These are phyloP conservation scores for Clivina fossor DNA, from an alignment of 2,888 invertebrate genomes.

Conservation along the genomic window DNA sequence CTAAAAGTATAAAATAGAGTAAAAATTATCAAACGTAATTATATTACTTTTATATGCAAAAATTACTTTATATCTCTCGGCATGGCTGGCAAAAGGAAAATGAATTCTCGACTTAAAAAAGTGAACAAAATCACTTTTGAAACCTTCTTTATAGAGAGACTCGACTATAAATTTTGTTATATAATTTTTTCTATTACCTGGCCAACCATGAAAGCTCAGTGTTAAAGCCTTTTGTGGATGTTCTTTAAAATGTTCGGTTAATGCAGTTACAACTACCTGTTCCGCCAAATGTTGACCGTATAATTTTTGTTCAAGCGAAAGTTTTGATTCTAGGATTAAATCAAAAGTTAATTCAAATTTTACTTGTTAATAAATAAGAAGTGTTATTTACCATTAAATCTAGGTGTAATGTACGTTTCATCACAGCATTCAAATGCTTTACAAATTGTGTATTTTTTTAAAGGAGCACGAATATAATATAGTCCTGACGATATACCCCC, in stretches of 20 bases:
- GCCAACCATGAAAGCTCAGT: constrained; percentile 91
- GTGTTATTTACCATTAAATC: too few relatives aligned
- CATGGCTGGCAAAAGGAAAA: constrained; percentile 66
- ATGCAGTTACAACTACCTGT: constrained; percentile 66
- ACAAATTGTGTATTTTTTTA: too few relatives aligned
- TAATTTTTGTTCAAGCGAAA: too few relatives aligned
- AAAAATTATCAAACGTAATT: constrained; percentile 6
- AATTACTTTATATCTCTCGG: constrained; percentile 56
- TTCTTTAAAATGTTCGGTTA: constrained; percentile 63
- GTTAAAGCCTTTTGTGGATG: constrained; percentile 78
- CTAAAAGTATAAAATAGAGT: constrained; percentile 53
- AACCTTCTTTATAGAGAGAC: constrained; percentile 68
- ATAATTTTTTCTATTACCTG: constrained; percentile 92
- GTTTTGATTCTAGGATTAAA: too few relatives aligned
- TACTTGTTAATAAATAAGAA: too few relatives aligned
- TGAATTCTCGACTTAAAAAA: constrained; percentile 78
- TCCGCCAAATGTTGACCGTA: constrained; percentile 83
- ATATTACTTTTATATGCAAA: constrained; percentile 2
- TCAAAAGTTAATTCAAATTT: too few relatives aligned
- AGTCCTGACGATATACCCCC: too few relatives aligned
- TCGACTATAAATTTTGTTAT: constrained; percentile 75
- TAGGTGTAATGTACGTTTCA: too few relatives aligned
- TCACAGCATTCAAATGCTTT: too few relatives aligned
- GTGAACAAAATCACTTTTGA: constrained; percentile 77
- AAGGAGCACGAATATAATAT: too few relatives aligned